Evolutionary conservation across 2,797 vertebrate species (phyloP).

Genomic region (Coilia nasus): DNA sequence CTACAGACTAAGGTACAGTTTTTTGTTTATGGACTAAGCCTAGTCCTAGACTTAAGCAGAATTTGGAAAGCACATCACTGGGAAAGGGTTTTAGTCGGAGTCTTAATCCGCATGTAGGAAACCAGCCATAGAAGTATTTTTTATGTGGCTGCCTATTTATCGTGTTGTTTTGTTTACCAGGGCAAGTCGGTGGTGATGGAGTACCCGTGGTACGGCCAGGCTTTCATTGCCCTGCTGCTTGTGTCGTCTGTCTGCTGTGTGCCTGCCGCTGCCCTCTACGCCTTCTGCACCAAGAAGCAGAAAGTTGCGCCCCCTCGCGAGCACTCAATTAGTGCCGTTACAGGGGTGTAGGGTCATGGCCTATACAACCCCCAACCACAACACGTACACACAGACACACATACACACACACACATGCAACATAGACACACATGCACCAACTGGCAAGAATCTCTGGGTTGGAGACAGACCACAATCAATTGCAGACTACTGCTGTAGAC

Average conservation of each 20-base stretch:
- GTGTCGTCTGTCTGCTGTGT: constrained; percentile 80
- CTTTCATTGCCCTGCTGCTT: constrained; percentile 83
- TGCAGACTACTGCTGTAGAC: too few species aligned
- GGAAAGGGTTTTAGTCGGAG: too few species aligned
- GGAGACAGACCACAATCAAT: too few species aligned
- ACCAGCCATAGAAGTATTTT: too few species aligned
- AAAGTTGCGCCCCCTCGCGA: constrained; percentile 27
- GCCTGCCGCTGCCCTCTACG: constrained; percentile 79
- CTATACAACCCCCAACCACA: neutral
- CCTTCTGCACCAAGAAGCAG: constrained; percentile 66
- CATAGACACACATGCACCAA: neutral
- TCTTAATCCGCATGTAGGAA: too few species aligned
- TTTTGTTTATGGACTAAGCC: too few species aligned
- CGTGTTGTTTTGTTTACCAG: constrained; percentile 73
- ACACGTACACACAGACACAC: neutral
- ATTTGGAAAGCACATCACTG: too few species aligned
- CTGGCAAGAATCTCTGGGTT: neutral
- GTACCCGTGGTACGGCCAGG: constrained; percentile 80
- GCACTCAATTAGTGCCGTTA: constrained; percentile 32
- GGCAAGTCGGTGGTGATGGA: constrained; percentile 79
- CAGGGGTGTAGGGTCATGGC: neutral
- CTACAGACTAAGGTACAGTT: too few species aligned
- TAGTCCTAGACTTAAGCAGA: too few species aligned
- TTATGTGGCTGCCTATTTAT: too few species aligned
- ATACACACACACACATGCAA: neutral